Conservation (phyloP, 2,888 invertebrate genomes). For the Scaptomyza flava region DNA sequence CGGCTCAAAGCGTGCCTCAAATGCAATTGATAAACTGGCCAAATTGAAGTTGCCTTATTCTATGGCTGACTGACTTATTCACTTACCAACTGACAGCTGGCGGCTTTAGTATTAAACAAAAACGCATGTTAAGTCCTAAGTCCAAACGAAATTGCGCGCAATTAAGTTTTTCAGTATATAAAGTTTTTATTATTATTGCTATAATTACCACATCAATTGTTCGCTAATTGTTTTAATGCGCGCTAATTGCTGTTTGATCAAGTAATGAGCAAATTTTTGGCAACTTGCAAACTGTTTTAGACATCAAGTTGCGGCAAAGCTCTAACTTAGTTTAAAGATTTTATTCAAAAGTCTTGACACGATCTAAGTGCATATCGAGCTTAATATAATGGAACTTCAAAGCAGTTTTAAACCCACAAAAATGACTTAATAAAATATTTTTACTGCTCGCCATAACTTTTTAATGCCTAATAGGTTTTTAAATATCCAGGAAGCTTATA, state of each 20-base stretch:
- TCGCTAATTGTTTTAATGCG: constrained; percentile 61
- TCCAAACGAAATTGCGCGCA: constrained; percentile 20
- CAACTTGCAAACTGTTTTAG: constrained; percentile 14
- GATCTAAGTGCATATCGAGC: too few relatives aligned
- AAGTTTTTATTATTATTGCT: constrained; percentile 16
- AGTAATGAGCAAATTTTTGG: constrained; percentile 26
- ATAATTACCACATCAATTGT: constrained; percentile 52
- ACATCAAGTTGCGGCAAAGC: neutral
- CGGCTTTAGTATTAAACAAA: constrained; percentile 49
- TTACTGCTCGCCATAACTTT: too few relatives aligned
- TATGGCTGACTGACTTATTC: constrained; percentile 20
- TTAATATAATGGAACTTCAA: neutral
- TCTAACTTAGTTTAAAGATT: constrained; percentile 3
- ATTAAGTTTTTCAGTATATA: constrained; percentile 4
- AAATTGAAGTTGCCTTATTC: constrained; percentile 56
- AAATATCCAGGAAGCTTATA: too few relatives aligned
- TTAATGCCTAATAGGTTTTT: too few relatives aligned
- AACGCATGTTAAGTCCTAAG: constrained; percentile 38
- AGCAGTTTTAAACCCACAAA: too few relatives aligned
- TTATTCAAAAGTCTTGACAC: neutral
- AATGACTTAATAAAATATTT: too few relatives aligned
- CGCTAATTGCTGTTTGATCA: constrained; percentile 43
- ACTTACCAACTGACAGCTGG: constrained; percentile 20
- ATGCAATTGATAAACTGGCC: constrained; percentile 68
- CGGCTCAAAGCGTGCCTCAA: constrained; percentile 50